Evolutionary conservation across 1,140 invertebrate species (phyloP).

Genomic region (Drosophila mayri): DNA sequence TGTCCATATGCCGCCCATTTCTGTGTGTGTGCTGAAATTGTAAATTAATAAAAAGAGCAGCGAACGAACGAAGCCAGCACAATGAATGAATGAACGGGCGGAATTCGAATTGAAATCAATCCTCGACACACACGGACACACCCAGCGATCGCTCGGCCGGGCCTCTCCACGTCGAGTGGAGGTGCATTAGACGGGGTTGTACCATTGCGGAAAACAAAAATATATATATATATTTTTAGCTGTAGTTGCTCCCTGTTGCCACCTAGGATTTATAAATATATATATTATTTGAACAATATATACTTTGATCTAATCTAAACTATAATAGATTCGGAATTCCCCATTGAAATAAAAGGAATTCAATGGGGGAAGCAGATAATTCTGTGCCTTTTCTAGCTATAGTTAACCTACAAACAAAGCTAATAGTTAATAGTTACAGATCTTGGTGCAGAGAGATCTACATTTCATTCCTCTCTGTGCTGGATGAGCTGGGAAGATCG

Average conservation of each 20-base stretch:
- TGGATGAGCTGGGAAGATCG: conserved; percentile 14
- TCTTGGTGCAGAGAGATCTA: neutral
- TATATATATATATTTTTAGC: conserved; percentile 7
- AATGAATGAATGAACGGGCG: conserved; percentile 74
- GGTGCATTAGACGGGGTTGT: conserved; percentile 42
- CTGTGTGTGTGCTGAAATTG: conserved; percentile 67
- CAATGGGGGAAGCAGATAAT: no score
- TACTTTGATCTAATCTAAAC: conserved; percentile 15
- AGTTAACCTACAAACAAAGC: neutral
- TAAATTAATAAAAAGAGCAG: conserved; percentile 74
- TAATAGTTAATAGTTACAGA: neutral
- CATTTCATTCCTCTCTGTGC: neutral
- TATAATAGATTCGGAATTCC: conserved; percentile 3
- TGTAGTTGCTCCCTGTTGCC: conserved; percentile 9
- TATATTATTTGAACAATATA: conserved; percentile 5
- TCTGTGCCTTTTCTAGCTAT: neutral
- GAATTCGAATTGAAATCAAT: conserved; percentile 81
- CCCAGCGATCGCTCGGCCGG: conserved; percentile 18
- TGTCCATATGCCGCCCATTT: conserved; percentile 7
- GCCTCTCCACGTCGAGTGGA: conserved; percentile 41
- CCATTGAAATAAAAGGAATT: no score
- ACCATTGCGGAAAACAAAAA: conserved; percentile 16
- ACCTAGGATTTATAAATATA: neutral
- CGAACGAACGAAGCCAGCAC: conserved; percentile 45
- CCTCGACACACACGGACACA: conserved; percentile 53